A percentile compares a stretch with the other conserved stretches of the same genome.
Evolutionary conservation across 2,113 vertebrate genomes (phyloP).

Genomic region (Ammodramus savannarum): DNA sequence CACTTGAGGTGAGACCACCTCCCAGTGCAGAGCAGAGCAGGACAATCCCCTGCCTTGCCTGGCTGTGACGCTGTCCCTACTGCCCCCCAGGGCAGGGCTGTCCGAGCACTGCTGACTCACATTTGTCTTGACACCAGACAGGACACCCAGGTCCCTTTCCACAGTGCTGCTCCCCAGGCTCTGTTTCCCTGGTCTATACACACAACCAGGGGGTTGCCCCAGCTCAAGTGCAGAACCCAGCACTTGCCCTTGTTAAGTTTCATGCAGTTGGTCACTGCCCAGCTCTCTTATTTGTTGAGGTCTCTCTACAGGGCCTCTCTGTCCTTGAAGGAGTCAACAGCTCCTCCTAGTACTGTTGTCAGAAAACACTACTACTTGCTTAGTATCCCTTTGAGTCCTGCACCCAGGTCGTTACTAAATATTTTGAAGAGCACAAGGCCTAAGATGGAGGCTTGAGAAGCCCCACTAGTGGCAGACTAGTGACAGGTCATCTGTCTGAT

Average conservation of each 20-base stretch:
- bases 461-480: neutral
- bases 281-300: neutral
- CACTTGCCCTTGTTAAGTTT: neutral
- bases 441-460: neutral
- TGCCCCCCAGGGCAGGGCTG: neutral
- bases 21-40: accelerated
- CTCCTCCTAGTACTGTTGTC: neutral
- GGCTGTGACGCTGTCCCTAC: neutral
- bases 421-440: neutral
- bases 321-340: neutral
- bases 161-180: neutral
- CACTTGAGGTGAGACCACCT: accelerated
- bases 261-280: neutral
- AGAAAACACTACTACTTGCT: neutral
- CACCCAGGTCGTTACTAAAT: neutral
- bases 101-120: neutral
- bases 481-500: neutral
- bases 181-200: neutral
- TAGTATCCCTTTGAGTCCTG: neutral
- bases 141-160: neutral
- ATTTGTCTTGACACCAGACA: too few relatives aligned
- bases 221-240: neutral
- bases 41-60: neutral
- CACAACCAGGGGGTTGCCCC: neutral
- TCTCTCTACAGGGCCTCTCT: neutral